Percentiles rank a stretch among this genome's conserved stretches.
Evolutionary conservation across 2,113 vertebrate species (phyloP).

Genomic region (Trichomycterus rosablanca): DNA sequence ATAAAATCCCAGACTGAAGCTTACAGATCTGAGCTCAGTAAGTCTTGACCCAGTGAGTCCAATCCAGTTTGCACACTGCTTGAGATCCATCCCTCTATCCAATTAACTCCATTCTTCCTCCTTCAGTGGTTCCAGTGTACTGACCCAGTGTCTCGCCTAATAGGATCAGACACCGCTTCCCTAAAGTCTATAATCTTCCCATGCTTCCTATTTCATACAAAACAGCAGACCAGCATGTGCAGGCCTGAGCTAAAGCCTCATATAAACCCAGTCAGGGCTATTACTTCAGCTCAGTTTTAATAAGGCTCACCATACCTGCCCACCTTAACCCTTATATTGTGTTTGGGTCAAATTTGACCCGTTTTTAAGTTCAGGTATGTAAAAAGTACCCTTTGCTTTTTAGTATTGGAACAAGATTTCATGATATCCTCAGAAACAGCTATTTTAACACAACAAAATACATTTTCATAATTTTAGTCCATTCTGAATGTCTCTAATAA

Average conservation of each 20-base stretch:
- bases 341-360: no score
- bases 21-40: no score
- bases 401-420: no score
- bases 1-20: background rate
- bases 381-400: no score
- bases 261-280: slow-evolving; percentile 1
- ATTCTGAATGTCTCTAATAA: no score
- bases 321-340: no score
- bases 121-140: slow-evolving; percentile 42
- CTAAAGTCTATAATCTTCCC: slow-evolving; percentile 22
- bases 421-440: no score
- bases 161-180: slow-evolving; percentile 40
- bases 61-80: slow-evolving; percentile 42
- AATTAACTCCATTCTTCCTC: slow-evolving; percentile 50
- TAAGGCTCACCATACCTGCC: background rate
- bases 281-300: slow-evolving; percentile 6
- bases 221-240: slow-evolving; percentile 15
- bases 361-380: no score
- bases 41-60: slow-evolving; percentile 16
- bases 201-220: slow-evolving; percentile 27
- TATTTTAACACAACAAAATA: no score
- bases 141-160: slow-evolving; percentile 28
- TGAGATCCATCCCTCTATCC: slow-evolving; percentile 31
- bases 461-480: no score
- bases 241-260: slow-evolving; percentile 6